A percentile compares a stretch with the other conserved stretches of the same genome.
Conservation (phyloP, 2,888 invertebrate species). For the Gortyna flavago region DNA sequence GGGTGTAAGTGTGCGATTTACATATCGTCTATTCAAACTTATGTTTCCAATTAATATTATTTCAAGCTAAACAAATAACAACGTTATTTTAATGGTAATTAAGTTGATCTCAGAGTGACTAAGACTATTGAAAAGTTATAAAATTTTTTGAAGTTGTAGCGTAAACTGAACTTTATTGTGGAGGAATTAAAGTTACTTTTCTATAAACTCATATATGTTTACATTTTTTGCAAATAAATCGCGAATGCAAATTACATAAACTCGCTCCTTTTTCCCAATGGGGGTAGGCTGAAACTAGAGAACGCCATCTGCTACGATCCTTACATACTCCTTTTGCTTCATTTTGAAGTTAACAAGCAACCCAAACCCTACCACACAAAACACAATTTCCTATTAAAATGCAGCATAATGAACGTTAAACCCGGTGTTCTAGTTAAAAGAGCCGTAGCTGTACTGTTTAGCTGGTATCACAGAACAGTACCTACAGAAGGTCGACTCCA, state of each 20-base stretch:
- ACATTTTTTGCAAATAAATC: too few relatives aligned
- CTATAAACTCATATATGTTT: too few relatives aligned
- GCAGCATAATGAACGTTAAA: background rate
- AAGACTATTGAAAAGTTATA: too few relatives aligned
- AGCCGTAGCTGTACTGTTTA: background rate
- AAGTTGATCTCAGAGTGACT: too few relatives aligned
- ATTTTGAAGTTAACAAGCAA: background rate
- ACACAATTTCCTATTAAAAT: slow-evolving; percentile 3
- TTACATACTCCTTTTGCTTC: background rate
- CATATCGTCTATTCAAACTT: too few relatives aligned
- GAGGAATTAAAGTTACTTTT: too few relatives aligned
- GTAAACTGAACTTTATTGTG: too few relatives aligned
- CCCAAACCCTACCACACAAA: background rate
- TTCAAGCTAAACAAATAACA: too few relatives aligned
- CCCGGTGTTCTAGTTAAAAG: slow-evolving; percentile 28
- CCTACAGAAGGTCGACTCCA: background rate
- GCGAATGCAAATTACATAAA: background rate
- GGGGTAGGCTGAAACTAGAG: background rate
- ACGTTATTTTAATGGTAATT: too few relatives aligned
- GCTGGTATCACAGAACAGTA: background rate
- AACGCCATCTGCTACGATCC: background rate
- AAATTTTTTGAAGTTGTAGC: too few relatives aligned
- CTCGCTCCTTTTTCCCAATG: background rate
- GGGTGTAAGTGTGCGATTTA: background rate
- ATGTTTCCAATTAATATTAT: too few relatives aligned